These are phyloP conservation scores for Carcina quercana DNA, from an alignment of 2,888 invertebrate genomes.

Conservation along the genomic window DNA sequence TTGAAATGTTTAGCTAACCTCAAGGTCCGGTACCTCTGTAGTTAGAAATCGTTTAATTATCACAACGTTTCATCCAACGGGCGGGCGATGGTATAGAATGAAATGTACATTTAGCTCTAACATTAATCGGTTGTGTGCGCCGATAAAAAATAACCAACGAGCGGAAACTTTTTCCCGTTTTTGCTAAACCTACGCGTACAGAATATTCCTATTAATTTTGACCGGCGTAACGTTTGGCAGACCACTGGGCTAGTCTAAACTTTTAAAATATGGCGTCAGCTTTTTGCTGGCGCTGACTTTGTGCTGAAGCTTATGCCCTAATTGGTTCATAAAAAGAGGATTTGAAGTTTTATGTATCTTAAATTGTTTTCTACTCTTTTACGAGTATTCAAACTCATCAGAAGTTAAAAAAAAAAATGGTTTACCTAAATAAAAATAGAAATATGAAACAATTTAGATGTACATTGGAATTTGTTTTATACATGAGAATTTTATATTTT, in stretches of 20 bases:
- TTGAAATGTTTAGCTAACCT: constrained; percentile 5
- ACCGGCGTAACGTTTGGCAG: constrained; percentile 32
- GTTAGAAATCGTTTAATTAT: constrained; percentile 6
- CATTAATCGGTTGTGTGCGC: constrained; percentile 24
- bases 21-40: background rate
- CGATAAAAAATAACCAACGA: constrained; percentile 25
- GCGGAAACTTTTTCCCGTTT: constrained; percentile 28
- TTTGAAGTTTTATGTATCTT: no score
- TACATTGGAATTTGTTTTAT: no score
- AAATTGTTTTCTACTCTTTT: no score
- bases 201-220: constrained; percentile 39
- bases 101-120: constrained; percentile 20
- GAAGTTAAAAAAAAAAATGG: no score
- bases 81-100: constrained; percentile 9
- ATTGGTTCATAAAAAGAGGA: no score
- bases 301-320: no score
- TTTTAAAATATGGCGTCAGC: constrained; percentile 3
- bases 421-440: no score
- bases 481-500: no score
- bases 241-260: constrained; percentile 22
- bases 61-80: background rate
- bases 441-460: no score
- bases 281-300: no score
- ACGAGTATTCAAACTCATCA: no score
- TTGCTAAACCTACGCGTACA: constrained; percentile 23